These are phyloP conservation scores for Amaurobius ferox DNA, from an alignment of 2,888 invertebrate species.

Conservation along the genomic window DNA sequence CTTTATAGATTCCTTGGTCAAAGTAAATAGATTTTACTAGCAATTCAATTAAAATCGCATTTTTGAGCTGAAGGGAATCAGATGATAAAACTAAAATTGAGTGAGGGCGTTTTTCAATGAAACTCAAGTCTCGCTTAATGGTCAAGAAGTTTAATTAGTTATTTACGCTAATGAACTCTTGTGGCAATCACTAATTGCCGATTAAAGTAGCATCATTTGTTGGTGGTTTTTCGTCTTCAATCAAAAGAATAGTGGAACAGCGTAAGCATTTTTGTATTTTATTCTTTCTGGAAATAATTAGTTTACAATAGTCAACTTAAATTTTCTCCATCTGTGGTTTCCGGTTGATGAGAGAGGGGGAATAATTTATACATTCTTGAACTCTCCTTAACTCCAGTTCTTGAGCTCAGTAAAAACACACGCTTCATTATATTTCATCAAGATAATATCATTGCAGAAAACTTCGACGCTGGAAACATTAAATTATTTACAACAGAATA, in stretches of 20 bases:
- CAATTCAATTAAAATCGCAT: not conserved
- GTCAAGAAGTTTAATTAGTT: not conserved
- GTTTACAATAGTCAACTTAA: not conserved
- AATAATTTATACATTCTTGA: not conserved
- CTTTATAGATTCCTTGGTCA: no score
- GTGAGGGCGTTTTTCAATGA: not conserved
- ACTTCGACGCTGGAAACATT: no score
- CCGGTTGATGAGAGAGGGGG: not conserved
- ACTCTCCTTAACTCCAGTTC: no score
- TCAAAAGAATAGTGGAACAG: not conserved
- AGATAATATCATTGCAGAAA: no score
- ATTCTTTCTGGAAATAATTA: not conserved
- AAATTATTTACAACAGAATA: no score
- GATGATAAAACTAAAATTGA: not conserved
- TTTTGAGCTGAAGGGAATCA: not conserved
- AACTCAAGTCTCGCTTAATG: not conserved
- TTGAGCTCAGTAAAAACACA: no score
- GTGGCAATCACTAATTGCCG: not conserved
- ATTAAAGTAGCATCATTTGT: not conserved
- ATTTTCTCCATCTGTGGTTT: conserved; percentile 4
- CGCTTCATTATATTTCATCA: no score
- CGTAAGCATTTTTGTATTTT: not conserved
- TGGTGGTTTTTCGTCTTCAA: not conserved
- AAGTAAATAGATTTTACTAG: not conserved
- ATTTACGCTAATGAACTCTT: conserved; percentile 14